Conservation (phyloP, 1,140 invertebrate species). For the Littorina saxatilis region DNA sequence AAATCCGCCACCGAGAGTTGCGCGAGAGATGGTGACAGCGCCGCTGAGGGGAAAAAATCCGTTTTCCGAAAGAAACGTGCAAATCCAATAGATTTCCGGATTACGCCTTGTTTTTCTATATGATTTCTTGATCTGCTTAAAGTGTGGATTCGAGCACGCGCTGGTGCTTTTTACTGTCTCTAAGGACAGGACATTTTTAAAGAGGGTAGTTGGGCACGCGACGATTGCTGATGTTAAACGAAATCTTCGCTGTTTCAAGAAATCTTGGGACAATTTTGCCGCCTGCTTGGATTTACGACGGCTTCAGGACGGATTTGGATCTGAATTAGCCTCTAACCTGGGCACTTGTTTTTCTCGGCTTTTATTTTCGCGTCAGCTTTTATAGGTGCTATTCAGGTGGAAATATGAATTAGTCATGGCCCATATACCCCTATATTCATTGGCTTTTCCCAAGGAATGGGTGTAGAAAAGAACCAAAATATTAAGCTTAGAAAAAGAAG, state of each 20-base stretch:
- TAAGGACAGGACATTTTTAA: not conserved
- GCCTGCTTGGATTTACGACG: not conserved
- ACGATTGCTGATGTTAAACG: not conserved
- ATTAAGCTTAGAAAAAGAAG: too few species aligned
- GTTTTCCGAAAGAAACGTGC: not conserved
- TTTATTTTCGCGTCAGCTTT: too few species aligned
- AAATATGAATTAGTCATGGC: too few species aligned
- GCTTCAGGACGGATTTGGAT: not conserved
- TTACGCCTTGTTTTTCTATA: not conserved
- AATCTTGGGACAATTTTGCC: not conserved
- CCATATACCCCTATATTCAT: too few species aligned
- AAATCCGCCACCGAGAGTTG: not conserved
- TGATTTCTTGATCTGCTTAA: not conserved
- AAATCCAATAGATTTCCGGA: conserved; percentile 6
- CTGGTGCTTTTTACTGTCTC: not conserved
- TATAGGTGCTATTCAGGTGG: too few species aligned
- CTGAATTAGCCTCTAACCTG: too few species aligned
- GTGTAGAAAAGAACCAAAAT: too few species aligned
- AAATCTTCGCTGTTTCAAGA: not conserved
- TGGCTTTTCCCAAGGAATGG: too few species aligned
- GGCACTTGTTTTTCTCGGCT: too few species aligned
- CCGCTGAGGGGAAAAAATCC: not conserved
- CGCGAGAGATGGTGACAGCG: not conserved
- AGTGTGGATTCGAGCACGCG: not conserved
- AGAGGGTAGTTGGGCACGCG: not conserved